A percentile compares a stretch with the other conserved stretches of the same genome.
Conservation (phyloP, 2,888 invertebrate genomes). For the Drosophila mayaguana region DNA sequence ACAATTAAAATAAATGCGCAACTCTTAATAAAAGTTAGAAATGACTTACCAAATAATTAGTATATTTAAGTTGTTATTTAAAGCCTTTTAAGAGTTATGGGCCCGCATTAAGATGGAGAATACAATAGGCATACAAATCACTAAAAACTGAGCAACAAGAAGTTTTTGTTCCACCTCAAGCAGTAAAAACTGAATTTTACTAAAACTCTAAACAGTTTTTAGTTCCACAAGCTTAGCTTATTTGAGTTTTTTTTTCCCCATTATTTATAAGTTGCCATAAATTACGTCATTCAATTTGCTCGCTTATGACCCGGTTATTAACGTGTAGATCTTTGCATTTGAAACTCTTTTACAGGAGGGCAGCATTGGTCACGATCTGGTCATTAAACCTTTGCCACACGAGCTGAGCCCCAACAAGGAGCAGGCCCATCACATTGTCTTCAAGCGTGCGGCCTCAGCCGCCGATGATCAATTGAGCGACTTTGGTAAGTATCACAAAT, state of each 20-base stretch:
- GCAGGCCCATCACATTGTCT: conserved; percentile 91
- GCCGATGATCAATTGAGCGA: conserved; percentile 89
- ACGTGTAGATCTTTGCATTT: conserved; percentile 5
- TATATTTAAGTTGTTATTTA: background rate
- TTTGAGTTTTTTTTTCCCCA: background rate
- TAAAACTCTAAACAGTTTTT: background rate
- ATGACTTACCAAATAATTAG: background rate
- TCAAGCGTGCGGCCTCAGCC: conserved; percentile 86
- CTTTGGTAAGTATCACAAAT: conserved; percentile 89
- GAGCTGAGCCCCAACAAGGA: conserved; percentile 86
- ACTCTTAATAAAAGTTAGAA: background rate
- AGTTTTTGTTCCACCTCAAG: background rate
- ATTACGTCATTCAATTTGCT: conserved; percentile 2
- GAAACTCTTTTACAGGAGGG: conserved; percentile 89
- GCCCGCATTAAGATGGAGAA: background rate
- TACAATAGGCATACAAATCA: background rate
- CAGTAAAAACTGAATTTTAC: background rate
- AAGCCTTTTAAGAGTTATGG: background rate
- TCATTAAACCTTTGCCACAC: conserved; percentile 94
- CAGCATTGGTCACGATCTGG: conserved; percentile 94
- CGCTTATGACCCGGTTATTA: background rate
- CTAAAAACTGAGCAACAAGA: background rate
- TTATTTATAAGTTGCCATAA: conserved; percentile 14
- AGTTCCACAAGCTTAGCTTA: background rate
- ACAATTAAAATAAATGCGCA: background rate